A percentile compares a stretch with the other conserved stretches of the same genome.
Evolutionary conservation across 37 sponge, comb jelly and placozoan genomes (phyloP).

Genomic region (Oopsacas minuta): DNA sequence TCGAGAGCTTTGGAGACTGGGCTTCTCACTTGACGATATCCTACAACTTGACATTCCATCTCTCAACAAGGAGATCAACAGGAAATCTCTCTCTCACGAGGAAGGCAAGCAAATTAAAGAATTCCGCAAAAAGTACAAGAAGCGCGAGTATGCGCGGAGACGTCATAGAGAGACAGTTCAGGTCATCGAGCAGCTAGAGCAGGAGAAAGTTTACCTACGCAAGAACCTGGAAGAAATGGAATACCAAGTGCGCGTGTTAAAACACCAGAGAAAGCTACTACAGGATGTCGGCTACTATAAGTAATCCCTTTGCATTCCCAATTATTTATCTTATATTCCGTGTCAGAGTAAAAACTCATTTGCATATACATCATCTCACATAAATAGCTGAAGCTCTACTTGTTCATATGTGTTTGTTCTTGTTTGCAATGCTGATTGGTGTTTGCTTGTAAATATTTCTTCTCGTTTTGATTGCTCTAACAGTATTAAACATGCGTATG

Average conservation of each 20-base stretch:
- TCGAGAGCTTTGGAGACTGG: neutral
- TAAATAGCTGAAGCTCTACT: neutral
- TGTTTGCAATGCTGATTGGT: no score
- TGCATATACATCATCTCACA: neutral
- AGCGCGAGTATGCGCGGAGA: conserved; percentile 9
- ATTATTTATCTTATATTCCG: neutral
- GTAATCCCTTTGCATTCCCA: neutral
- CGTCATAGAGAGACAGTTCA: neutral
- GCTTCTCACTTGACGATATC: conserved; percentile 5
- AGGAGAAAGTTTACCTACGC: neutral
- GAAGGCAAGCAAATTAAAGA: conserved; percentile 16
- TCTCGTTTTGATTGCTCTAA: no score
- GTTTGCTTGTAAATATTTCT: no score
- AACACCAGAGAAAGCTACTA: neutral
- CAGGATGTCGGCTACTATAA: neutral
- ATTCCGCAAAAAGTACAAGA: neutral
- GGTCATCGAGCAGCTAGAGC: neutral
- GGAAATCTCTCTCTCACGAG: conserved; percentile 9
- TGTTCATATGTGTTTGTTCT: no score
- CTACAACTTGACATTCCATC: conserved; percentile 13
- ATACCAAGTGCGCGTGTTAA: neutral
- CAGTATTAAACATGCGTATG: no score
- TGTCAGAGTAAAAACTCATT: neutral
- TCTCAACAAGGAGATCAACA: neutral
- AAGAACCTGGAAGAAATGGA: neutral